Percentiles rank a stretch among this genome's conserved stretches.
phyloP scores from a whole-genome alignment of 2,888 invertebrate species.

The Cordilura impudica region DNA sequence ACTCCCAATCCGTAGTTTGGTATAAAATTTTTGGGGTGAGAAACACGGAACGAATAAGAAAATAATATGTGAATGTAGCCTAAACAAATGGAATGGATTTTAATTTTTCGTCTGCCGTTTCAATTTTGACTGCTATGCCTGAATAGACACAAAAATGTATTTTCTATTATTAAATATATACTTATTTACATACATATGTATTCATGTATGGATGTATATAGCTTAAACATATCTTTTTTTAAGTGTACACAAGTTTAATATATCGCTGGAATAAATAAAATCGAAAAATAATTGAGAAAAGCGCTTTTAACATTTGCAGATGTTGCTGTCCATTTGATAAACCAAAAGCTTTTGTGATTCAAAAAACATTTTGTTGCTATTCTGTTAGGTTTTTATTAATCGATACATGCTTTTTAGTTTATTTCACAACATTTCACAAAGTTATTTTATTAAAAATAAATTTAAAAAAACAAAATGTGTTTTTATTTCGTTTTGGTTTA shows the following conservation, averaged over 20 bases:
- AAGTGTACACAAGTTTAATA: not conserved
- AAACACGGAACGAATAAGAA: too few species aligned
- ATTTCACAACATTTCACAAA: conserved; percentile 42
- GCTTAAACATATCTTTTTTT: not conserved
- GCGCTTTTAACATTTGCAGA: conserved; percentile 69
- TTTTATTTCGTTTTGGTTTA: not conserved
- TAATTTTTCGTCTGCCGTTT: too few species aligned
- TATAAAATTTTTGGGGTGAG: too few species aligned
- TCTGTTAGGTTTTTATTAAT: conserved; percentile 69
- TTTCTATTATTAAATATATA: too few species aligned
- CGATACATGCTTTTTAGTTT: conserved; percentile 69
- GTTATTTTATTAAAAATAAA: conserved; percentile 56
- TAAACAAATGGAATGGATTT: too few species aligned
- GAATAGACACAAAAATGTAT: too few species aligned
- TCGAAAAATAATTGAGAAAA: conserved; percentile 14
- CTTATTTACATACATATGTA: too few species aligned
- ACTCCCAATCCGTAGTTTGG: too few species aligned
- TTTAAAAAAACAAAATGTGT: conserved; percentile 25
- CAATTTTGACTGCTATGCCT: too few species aligned
- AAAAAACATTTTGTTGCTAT: conserved; percentile 29
- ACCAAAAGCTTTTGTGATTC: conserved; percentile 9
- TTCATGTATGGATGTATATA: too few species aligned
- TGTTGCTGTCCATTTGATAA: conserved; percentile 71
- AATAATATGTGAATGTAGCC: too few species aligned
- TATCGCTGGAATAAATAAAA: conserved; percentile 10